These are phyloP conservation scores for Ptilonorhynchus violaceus DNA, from an alignment of 2,113 vertebrate species.

Conservation along the genomic window DNA sequence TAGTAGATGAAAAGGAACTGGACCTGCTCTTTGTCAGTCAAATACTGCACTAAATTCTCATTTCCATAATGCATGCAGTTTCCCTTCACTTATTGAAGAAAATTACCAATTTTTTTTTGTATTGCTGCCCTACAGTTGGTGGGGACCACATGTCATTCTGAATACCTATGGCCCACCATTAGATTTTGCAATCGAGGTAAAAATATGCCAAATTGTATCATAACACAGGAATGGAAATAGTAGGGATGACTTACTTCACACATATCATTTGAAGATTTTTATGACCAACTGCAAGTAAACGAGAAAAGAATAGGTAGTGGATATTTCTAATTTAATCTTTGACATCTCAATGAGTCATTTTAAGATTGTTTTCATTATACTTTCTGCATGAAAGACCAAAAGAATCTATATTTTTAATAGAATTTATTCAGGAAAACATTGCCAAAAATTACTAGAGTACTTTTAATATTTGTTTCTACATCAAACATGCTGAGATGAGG, in stretches of 20 bases:
- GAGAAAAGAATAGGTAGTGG: background rate
- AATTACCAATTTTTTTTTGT: background rate
- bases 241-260: background rate
- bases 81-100: background rate
- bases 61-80: background rate
- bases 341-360: background rate
- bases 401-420: background rate
- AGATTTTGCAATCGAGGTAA: background rate
- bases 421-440: background rate
- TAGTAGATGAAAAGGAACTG: background rate
- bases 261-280: background rate
- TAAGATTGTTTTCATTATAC: background rate
- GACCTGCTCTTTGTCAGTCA: background rate
- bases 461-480: background rate
- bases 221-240: background rate
- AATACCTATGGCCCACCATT: background rate
- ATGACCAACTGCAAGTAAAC: background rate
- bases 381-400: background rate
- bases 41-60: background rate
- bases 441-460: background rate
- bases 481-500: background rate
- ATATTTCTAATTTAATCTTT: conserved; percentile 8
- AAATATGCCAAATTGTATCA: background rate
- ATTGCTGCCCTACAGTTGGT: background rate
- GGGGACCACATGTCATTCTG: background rate